Evolutionary conservation across 92 coral and sea anemone genomes (phyloP).

Genomic region (Palythoa heliodiscus): DNA sequence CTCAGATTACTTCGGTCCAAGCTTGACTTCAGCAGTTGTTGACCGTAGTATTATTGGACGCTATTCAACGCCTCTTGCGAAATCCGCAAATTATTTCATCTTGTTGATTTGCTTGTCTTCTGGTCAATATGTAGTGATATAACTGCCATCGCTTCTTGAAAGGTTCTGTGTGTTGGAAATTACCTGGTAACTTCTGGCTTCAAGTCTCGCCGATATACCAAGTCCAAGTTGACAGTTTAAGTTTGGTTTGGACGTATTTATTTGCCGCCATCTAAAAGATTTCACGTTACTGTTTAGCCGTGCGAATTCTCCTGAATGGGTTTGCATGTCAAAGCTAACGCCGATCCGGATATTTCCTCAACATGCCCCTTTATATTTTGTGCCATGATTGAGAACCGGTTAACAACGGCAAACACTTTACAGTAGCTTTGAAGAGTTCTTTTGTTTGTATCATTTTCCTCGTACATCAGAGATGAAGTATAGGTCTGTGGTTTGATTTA

Average conservation of each 20-base stretch:
- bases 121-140: slow-evolving; percentile 9
- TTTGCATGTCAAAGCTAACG: slow-evolving; percentile 10
- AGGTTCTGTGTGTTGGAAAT: not conserved
- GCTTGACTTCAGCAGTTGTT: slow-evolving; percentile 18
- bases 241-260: not conserved
- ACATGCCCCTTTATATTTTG: not conserved
- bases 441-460: slow-evolving; percentile 25
- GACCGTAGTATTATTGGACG: slow-evolving; percentile 18
- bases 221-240: not conserved
- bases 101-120: not conserved
- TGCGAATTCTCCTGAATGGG: slow-evolving; percentile 10
- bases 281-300: slow-evolving; percentile 4
- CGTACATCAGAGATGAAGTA: slow-evolving; percentile 26
- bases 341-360: not conserved
- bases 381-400: slow-evolving; percentile 11
- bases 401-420: slow-evolving; percentile 17
- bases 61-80: slow-evolving; percentile 30
- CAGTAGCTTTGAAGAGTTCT: slow-evolving; percentile 39
- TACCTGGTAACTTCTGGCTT: slow-evolving; percentile 2
- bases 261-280: slow-evolving; percentile 14
- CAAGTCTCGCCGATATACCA: not conserved
- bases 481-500: not conserved
- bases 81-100: slow-evolving; percentile 28
- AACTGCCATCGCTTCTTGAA: not conserved
- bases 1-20: slow-evolving; percentile 19